Evolutionary conservation across 2,113 vertebrate genomes (phyloP).

Genomic region (Takifugu bimaculatus): DNA sequence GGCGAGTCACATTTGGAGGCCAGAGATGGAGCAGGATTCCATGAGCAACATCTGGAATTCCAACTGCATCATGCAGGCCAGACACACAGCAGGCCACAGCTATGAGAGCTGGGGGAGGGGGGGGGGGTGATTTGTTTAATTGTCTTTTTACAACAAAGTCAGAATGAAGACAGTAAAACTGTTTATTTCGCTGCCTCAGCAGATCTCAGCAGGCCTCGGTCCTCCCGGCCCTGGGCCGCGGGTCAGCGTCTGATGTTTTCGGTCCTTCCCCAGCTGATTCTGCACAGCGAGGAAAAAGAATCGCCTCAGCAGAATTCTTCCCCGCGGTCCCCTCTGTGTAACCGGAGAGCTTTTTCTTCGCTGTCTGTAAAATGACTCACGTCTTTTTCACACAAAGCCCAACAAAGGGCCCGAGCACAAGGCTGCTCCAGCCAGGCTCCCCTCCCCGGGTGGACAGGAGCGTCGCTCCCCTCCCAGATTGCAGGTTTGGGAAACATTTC

Average conservation of each 20-base stretch:
- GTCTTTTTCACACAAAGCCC: conserved; percentile 43
- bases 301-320: conserved; percentile 65
- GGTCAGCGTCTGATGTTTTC: conserved; percentile 45
- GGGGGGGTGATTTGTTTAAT: background rate
- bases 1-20: conserved; percentile 61
- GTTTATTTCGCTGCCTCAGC: background rate
- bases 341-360: conserved; percentile 58
- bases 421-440: conserved; percentile 8
- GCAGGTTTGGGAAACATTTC: background rate
- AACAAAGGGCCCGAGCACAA: conserved; percentile 59
- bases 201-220: background rate
- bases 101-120: too few relatives aligned
- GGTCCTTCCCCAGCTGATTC: conserved; percentile 66
- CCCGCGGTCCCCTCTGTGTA: conserved; percentile 51
- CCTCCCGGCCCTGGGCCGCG: conserved; percentile 8
- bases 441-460: conserved; percentile 34
- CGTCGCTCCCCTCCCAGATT: conserved; percentile 2
- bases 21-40: conserved; percentile 73
- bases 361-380: conserved; percentile 57
- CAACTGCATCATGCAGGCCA: conserved; percentile 63
- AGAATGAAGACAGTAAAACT: background rate
- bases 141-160: background rate
- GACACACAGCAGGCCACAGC: background rate
- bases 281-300: conserved; percentile 54
- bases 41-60: conserved; percentile 78